Evolutionary conservation across 2,113 vertebrate species (phyloP), one percentile per base, ranked within the genome.

Genomic region (Alosa alosa): DNA sequence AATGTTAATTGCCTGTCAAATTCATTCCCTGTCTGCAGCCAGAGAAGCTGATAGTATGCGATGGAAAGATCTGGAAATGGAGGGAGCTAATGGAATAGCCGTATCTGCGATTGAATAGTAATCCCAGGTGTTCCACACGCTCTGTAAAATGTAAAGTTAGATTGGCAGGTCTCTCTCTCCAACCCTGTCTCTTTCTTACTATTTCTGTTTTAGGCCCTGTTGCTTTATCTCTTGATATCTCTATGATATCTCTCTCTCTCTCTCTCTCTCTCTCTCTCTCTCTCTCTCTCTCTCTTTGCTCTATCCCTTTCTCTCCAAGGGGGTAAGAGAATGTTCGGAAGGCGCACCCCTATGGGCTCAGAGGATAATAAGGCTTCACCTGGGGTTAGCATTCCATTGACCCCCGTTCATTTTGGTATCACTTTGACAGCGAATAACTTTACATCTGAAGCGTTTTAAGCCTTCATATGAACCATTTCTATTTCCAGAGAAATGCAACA

Each of bases 21-120:
- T 88, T 81, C 81, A 82, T 86, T 90, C 84, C 85, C 84, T 64
- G 82, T 86, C 83, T 31, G 25, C 68, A 11, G 31, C 9, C 11
- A 75, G 2, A 39, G 68, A 36, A 39, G 31, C 68, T 75, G 68
- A 31, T 75, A 31, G 9, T 39, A 75, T 31, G 68, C 31, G 31
- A 75, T 39, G 68, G 64, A 75, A 75, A 75, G 68, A 75, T 75
- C 68, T 75, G 15, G 68, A 75, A 75, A 15, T 75, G 68, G 68
- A 36, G 68, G 68, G 68, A 75, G 68, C 84, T 89, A 90, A 92
- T 91, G 87, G 89, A 86, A 85, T 55, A 86, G 22, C 3, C n/a
- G 49, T 20, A 82, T 68, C 47, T 39, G 25, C 83, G 87, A 87
- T 91, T 64, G 78, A 86, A 88, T 88, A 84, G 88, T 84, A 92